Conservation (phyloP, 2,113 vertebrate genomes). For the Microcebus tavaratra region DNA sequence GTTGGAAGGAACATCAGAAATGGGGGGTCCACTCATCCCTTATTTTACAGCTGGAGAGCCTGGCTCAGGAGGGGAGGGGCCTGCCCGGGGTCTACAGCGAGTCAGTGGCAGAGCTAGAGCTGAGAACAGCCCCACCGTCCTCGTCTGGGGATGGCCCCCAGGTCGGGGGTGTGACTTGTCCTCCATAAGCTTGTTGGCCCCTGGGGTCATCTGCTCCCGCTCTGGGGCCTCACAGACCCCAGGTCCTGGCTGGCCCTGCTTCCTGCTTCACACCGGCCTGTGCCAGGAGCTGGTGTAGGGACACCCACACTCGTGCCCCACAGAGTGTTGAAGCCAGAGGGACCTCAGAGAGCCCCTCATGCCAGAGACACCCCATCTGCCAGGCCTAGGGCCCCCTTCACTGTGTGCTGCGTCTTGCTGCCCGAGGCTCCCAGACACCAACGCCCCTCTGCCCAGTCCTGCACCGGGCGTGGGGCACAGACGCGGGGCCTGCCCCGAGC, state of each 20-base stretch:
- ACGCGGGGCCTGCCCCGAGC: not conserved
- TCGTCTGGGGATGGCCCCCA: not conserved
- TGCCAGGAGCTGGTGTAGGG: not conserved
- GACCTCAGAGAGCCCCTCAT: no score
- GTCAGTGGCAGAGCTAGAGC: not conserved
- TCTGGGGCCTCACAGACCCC: not conserved
- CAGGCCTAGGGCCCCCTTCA: accelerated
- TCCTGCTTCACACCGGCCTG: not conserved
- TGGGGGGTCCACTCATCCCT: not conserved
- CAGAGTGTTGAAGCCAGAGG: not conserved
- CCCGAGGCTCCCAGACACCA: not conserved
- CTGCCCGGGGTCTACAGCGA: not conserved
- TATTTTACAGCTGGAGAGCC: not conserved
- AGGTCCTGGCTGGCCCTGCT: not conserved
- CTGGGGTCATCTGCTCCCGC: not conserved
- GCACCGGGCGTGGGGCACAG: not conserved
- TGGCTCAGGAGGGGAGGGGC: not conserved
- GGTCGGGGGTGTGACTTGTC: not conserved
- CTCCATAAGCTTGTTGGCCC: not conserved
- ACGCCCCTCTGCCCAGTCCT: not conserved
- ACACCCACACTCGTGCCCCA: not conserved
- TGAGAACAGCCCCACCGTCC: no score
- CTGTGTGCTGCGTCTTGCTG: accelerated
- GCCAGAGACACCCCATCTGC: not conserved
- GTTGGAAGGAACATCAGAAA: not conserved